Evolutionary conservation across 2,113 vertebrate species (phyloP).

Genomic region (Butorides virescens): DNA sequence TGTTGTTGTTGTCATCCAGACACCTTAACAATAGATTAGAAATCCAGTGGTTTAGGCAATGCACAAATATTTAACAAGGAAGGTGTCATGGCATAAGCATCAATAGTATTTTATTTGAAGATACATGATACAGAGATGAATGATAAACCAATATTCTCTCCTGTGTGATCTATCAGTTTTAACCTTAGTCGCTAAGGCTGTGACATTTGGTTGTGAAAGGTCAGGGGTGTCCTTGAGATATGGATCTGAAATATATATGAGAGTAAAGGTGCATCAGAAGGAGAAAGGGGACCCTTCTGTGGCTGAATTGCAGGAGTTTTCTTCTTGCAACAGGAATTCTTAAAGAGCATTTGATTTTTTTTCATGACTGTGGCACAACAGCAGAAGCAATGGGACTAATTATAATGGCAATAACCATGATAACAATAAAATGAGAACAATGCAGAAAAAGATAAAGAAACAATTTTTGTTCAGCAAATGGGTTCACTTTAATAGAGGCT

Average conservation of each 20-base stretch:
- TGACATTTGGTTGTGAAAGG: conserved; percentile 1
- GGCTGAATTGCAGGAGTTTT: neutral
- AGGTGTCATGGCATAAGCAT: neutral
- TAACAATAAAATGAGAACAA: neutral
- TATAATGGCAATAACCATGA: neutral
- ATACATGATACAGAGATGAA: neutral
- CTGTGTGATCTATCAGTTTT: neutral
- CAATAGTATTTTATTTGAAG: neutral
- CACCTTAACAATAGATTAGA: neutral
- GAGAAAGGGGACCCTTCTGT: neutral
- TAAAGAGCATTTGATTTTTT: conserved; percentile 10
- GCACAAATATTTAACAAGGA: neutral
- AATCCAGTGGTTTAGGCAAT: neutral
- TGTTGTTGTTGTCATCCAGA: neutral
- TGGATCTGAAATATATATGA: neutral
- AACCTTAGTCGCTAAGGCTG: neutral
- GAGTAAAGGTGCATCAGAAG: neutral
- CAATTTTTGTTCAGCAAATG: neutral
- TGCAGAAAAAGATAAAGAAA: neutral
- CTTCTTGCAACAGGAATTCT: neutral
- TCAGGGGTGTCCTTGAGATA: neutral
- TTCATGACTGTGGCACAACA: neutral
- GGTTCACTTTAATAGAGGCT: neutral
- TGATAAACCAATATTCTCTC: neutral
- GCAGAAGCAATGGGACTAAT: conserved; percentile 20